Conservation (phyloP, 2,113 vertebrate species). For the Pogona vitticeps region DNA sequence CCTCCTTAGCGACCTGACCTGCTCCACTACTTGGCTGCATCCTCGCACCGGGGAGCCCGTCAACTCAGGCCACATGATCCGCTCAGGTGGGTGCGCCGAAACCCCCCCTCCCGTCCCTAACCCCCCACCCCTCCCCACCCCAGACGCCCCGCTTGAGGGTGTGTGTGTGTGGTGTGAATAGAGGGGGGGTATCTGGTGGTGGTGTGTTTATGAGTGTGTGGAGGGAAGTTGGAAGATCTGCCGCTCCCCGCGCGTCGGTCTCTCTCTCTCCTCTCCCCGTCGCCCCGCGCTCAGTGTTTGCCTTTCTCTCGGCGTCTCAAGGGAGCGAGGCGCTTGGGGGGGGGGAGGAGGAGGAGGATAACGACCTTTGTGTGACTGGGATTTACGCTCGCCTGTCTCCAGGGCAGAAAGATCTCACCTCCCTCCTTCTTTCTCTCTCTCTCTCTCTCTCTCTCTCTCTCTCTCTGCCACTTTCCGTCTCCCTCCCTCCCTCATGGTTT, state of each 20-base stretch:
- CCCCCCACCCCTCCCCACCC: too few relatives aligned
- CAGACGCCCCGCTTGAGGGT: background rate
- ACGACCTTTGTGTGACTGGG: slow-evolving; percentile 31
- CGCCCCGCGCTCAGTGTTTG: background rate
- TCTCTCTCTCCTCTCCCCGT: background rate
- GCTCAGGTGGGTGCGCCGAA: slow-evolving; percentile 84
- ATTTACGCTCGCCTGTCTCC: background rate
- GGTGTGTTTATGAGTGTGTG: too few relatives aligned
- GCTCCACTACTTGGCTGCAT: slow-evolving; percentile 91
- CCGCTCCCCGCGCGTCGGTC: background rate
- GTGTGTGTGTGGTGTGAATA: background rate
- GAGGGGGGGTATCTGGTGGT: too few relatives aligned
- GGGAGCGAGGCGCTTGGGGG: background rate
- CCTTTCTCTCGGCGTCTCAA: background rate
- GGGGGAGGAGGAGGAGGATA: background rate
- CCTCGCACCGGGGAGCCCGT: slow-evolving; percentile 93
- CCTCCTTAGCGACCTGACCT: slow-evolving; percentile 86
- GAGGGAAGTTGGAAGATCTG: background rate
- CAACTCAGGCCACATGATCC: slow-evolving; percentile 98
- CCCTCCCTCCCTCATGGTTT: background rate
- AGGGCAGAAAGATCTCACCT: slow-evolving; percentile 32
- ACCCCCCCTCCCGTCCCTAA: background rate
- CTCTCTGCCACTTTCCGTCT: background rate
- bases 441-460: background rate
- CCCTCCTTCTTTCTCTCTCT: slow-evolving; percentile 27